Percentiles rank a stretch among this genome's conserved stretches.
These are phyloP conservation scores for Globicephala melas DNA, from an alignment of 2,113 vertebrate genomes.

Conservation along the genomic window DNA sequence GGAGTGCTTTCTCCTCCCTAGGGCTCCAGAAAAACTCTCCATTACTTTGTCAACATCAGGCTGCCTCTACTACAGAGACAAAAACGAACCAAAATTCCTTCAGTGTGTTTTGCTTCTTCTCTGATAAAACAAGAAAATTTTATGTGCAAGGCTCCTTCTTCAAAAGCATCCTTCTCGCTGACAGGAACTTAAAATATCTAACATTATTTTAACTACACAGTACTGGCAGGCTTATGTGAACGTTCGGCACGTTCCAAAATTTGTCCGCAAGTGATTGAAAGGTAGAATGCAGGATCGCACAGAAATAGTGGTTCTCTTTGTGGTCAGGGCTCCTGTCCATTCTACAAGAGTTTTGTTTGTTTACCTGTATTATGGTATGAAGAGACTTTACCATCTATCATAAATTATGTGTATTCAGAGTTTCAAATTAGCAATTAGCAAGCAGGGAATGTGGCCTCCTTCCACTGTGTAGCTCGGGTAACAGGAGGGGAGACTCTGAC, in stretches of 20 bases:
- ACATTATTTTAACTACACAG: neutral
- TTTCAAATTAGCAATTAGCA: neutral
- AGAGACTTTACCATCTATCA: neutral
- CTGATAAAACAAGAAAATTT: slow-evolving; percentile 12
- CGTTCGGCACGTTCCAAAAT: neutral
- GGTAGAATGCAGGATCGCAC: neutral
- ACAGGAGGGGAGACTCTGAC: neutral
- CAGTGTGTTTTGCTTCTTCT: slow-evolving; percentile 43
- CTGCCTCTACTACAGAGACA: neutral
- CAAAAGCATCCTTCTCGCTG: neutral
- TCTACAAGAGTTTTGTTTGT: neutral
- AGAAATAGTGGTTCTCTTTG: neutral
- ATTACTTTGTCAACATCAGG: slow-evolving; percentile 51
- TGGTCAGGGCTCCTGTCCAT: neutral
- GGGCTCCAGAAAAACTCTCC: slow-evolving; percentile 3
- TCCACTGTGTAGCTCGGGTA: neutral
- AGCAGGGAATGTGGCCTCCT: neutral
- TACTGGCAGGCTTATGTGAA: neutral
- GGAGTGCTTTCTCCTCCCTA: neutral
- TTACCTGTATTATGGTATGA: neutral
- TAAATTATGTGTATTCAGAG: neutral
- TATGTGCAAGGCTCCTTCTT: neutral
- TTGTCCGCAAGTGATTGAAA: neutral
- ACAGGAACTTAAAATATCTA: neutral
- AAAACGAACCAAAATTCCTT: neutral